phyloP scores from a whole-genome alignment of 2,113 vertebrate genomes.

The Hypanus sabinus region DNA sequence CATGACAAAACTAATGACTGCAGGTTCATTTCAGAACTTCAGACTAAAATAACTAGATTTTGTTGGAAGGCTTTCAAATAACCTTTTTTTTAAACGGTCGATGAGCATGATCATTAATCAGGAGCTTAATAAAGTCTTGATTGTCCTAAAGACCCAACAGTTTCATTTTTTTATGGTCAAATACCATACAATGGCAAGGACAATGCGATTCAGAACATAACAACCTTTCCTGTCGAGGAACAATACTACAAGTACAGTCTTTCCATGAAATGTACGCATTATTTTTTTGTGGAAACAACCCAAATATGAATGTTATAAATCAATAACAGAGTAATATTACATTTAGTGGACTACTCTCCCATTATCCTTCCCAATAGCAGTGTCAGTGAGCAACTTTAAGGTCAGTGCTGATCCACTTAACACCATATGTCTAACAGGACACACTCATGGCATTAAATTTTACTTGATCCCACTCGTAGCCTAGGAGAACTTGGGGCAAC shows the following conservation, averaged over 20 bases:
- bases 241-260: not conserved
- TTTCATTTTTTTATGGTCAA: not conserved
- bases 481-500: not conserved
- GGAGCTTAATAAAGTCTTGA: not conserved
- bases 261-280: not conserved
- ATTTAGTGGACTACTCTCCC: not conserved
- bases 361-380: not conserved
- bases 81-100: not conserved
- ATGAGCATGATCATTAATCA: constrained; percentile 23
- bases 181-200: not conserved
- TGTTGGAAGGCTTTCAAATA: not conserved
- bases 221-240: not conserved
- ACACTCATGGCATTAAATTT: not conserved
- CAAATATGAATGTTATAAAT: not conserved
- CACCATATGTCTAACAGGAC: not conserved
- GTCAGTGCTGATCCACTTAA: no score
- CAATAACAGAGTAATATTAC: not conserved
- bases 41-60: constrained; percentile 4
- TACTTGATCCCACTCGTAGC: not conserved
- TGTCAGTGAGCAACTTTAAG: not conserved
- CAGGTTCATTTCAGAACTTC: not conserved
- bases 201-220: constrained; percentile 8
- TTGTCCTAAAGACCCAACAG: not conserved
- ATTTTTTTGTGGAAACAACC: not conserved
- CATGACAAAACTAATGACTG: constrained; percentile 5